Conservation (phyloP, 1,140 invertebrate genomes). For the Teleopsis dalmanni region DNA sequence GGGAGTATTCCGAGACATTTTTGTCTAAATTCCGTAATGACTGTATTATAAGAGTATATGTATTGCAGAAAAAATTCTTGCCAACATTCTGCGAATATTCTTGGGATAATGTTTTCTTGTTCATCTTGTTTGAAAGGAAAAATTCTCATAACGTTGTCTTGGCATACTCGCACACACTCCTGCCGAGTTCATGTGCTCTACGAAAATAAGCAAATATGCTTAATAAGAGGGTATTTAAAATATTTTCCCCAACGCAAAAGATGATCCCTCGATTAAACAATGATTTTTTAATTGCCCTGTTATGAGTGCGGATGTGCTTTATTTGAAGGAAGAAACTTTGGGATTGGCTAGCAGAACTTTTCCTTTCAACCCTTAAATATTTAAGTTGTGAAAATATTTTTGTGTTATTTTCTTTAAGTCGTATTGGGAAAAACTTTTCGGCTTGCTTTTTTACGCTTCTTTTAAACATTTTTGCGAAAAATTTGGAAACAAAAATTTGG, state of each 20-base stretch:
- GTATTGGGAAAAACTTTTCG: no score
- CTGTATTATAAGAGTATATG: no score
- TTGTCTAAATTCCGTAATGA: no score
- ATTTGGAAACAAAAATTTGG: no score
- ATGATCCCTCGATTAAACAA: no score
- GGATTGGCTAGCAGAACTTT: slow-evolving; percentile 24
- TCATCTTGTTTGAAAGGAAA: background rate
- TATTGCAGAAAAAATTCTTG: background rate
- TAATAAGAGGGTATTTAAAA: slow-evolving; percentile 2
- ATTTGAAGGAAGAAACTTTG: slow-evolving; percentile 22
- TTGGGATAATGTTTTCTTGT: slow-evolving; percentile 10
- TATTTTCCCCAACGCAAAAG: background rate
- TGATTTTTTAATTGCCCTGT: slow-evolving; percentile 8
- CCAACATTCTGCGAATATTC: slow-evolving; percentile 6
- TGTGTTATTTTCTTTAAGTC: no score
- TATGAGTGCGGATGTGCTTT: slow-evolving; percentile 2
- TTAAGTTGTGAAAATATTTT: no score
- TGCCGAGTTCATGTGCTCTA: background rate
- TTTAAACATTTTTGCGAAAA: no score
- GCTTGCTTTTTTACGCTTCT: no score
- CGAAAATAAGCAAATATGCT: background rate
- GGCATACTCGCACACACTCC: background rate
- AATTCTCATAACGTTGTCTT: no score
- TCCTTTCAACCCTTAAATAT: slow-evolving; percentile 26
- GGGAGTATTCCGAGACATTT: no score